Percentiles rank a stretch among this genome's conserved stretches.
Conservation (phyloP, 2,888 invertebrate species). For the Auanema freiburgensis region DNA sequence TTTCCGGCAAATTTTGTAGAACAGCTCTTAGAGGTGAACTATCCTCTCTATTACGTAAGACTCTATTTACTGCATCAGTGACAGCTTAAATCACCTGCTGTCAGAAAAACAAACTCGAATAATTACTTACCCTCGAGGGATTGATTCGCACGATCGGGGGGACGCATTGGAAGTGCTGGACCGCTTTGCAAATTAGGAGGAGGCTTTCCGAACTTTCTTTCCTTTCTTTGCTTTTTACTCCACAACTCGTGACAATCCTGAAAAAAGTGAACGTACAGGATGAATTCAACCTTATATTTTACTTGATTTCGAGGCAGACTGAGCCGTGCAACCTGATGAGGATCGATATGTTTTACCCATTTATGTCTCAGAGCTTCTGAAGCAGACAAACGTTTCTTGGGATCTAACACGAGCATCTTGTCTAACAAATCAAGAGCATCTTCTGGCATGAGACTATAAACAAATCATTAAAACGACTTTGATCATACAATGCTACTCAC, state of each 20-base stretch:
- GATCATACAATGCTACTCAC: slow-evolving; percentile 70
- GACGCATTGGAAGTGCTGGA: background rate
- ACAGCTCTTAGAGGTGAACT: background rate
- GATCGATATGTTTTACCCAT: slow-evolving; percentile 88
- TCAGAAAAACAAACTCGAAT: background rate
- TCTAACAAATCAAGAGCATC: slow-evolving; percentile 56
- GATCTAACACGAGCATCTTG: slow-evolving; percentile 89
- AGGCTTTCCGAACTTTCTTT: slow-evolving; percentile 19
- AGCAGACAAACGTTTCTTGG: slow-evolving; percentile 87
- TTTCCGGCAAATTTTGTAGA: background rate
- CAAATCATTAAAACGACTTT: background rate
- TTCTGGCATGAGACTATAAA: slow-evolving; percentile 71
- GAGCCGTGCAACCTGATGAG: slow-evolving; percentile 72
- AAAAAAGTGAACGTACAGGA: no score
- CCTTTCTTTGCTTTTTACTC: slow-evolving; percentile 76
- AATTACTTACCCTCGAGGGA: background rate
- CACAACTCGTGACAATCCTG: slow-evolving; percentile 99
- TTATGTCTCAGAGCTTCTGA: slow-evolving; percentile 87
- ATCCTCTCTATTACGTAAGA: background rate
- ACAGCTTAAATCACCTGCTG: background rate
- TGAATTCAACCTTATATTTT: background rate
- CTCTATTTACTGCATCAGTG: background rate
- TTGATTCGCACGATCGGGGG: background rate
- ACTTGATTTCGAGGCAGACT: slow-evolving; percentile 69
- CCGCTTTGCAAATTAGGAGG: background rate